Evolutionary conservation across 2,113 vertebrate species (phyloP).

Genomic region (Lepisosteus osseus): DNA sequence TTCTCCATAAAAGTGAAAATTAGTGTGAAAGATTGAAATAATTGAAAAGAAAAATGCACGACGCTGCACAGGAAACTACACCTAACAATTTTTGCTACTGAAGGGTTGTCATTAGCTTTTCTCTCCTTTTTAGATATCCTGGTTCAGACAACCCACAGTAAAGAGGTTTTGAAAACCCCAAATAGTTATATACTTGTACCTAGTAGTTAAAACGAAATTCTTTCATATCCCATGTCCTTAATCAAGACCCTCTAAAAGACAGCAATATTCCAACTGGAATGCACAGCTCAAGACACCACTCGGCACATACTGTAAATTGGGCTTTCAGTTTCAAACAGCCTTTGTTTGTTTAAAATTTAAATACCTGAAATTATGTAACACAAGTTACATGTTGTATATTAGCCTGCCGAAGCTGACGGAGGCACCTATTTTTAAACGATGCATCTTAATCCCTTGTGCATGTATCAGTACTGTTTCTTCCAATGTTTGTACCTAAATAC

Average conservation of each 20-base stretch:
- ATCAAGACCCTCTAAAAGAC: slow-evolving; percentile 30
- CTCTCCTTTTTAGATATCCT: slow-evolving; percentile 38
- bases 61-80: background rate
- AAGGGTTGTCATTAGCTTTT: slow-evolving; percentile 43
- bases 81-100: background rate
- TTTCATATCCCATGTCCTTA: slow-evolving; percentile 49
- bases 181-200: slow-evolving; percentile 48
- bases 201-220: slow-evolving; percentile 39
- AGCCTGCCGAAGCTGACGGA: no score
- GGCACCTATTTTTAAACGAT: no score
- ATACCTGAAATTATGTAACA: no score
- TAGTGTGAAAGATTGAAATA: background rate
- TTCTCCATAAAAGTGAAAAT: background rate
- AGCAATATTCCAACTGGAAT: background rate
- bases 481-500: no score
- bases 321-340: no score
- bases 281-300: no score
- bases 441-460: no score
- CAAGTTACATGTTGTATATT: no score
- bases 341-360: no score
- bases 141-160: slow-evolving; percentile 42
- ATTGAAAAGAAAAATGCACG: background rate
- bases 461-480: no score
- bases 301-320: no score
- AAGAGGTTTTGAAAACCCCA: slow-evolving; percentile 44